These are phyloP conservation scores for Otolemur crassicaudatus DNA, from an alignment of 2,797 vertebrate species.

Conservation along the genomic window DNA sequence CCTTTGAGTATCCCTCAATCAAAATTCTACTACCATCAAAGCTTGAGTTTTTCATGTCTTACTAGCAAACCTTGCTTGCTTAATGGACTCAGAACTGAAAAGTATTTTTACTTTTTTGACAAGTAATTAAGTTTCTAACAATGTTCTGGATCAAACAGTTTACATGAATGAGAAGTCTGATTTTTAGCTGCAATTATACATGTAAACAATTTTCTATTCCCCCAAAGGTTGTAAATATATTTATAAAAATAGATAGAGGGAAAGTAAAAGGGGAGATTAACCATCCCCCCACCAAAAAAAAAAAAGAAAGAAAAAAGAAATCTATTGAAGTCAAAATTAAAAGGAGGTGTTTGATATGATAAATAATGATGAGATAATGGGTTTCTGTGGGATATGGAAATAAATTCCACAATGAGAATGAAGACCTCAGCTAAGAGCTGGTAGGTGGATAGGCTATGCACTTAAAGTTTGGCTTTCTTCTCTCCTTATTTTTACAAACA, in stretches of 20 bases:
- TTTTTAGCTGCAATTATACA: constrained; percentile 85
- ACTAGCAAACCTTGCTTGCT: constrained; percentile 43
- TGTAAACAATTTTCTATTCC: constrained; percentile 86
- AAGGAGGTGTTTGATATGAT: constrained; percentile 89
- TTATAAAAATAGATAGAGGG: constrained; percentile 81
- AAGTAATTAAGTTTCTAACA: constrained; percentile 87
- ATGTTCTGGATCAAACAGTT: constrained; percentile 85
- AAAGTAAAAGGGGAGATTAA: constrained; percentile 51
- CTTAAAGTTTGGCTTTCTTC: constrained; percentile 61
- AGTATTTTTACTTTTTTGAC: constrained; percentile 81
- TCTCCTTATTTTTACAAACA: constrained; percentile 51
- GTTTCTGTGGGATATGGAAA: constrained; percentile 91
- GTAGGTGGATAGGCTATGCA: background rate
- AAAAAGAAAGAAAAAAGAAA: constrained; percentile 55
- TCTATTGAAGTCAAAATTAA: constrained; percentile 90
- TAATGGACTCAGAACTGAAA: constrained; percentile 69
- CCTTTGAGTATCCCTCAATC: constrained; percentile 53
- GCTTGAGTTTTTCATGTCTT: constrained; percentile 18
- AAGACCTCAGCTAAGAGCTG: constrained; percentile 75
- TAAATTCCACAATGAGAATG: constrained; percentile 78
- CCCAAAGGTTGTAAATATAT: constrained; percentile 84
- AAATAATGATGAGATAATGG: constrained; percentile 90
- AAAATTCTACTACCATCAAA: constrained; percentile 64
- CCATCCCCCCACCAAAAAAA: background rate
- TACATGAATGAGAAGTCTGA: constrained; percentile 83